These are phyloP conservation scores for Papilio glaucus DNA, from an alignment of 1,140 invertebrate species.

Conservation along the genomic window DNA sequence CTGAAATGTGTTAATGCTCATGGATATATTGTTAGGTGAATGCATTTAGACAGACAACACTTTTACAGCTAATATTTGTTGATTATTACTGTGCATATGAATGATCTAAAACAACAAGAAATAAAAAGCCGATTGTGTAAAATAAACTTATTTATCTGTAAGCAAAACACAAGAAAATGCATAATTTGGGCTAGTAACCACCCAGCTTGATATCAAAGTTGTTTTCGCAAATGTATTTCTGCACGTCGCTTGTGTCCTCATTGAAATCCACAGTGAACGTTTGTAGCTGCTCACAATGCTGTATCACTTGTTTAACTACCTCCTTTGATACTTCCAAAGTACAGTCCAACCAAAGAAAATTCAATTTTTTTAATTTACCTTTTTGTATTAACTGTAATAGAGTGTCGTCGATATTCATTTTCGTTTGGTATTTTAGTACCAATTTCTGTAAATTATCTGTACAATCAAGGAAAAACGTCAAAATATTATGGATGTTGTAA, in stretches of 20 bases:
- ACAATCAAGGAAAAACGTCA: constrained; percentile 73
- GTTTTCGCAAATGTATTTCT: constrained; percentile 71
- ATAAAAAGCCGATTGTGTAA: constrained; percentile 16
- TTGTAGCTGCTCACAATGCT: constrained; percentile 65
- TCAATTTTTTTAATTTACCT: constrained; percentile 68
- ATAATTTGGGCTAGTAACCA: constrained; percentile 56
- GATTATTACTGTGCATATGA: background rate
- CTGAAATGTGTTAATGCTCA: no score
- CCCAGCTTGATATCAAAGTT: constrained; percentile 78
- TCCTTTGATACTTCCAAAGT: constrained; percentile 73
- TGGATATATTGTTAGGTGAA: no score
- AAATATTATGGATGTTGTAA: constrained; percentile 68
- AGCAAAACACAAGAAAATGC: constrained; percentile 35
- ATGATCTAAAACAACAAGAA: background rate
- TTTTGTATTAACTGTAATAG: constrained; percentile 65
- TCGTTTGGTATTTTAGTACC: constrained; percentile 74
- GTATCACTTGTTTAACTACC: constrained; percentile 70
- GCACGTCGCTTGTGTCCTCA: constrained; percentile 64
- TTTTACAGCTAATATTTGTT: no score
- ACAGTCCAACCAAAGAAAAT: constrained; percentile 76
- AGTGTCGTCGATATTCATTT: constrained; percentile 65
- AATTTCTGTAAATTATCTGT: constrained; percentile 67
- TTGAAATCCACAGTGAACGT: constrained; percentile 68
- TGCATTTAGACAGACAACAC: no score
- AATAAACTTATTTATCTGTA: constrained; percentile 25